Base-by-base conservation (phyloP, 2,888 invertebrate genomes). In the Sinohyriopsis cumingii region DNA sequence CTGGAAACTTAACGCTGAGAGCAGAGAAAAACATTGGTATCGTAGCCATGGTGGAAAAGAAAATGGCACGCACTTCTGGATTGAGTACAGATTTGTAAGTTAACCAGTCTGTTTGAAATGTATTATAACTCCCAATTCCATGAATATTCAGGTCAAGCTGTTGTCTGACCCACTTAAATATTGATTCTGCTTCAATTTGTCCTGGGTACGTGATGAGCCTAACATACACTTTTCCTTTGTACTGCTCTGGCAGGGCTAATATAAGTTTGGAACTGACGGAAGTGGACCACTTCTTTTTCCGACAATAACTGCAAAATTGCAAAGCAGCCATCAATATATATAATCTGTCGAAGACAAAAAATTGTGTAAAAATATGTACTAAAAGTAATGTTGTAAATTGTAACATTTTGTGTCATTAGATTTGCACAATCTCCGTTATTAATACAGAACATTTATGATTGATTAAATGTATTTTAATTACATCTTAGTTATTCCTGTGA, bases 11-110 rank as follows among this genome's bases (percentile, higher is more conserved):
- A 2, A 91, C 91, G 75, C 91, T 91, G 12, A 92, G 85, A 2
- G 91, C 91, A n/a, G 92, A 91, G 66, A 91, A 86, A 80, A 92
- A 91, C 71, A 92, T 85, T 0, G 92, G 92, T 7, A 91, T 89
- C 65, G 89, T 88, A 7, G 87, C 73, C 28, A 91, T 82, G 55
- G 89, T 86, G 12, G 91, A 90, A 60, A 91, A 86, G n/a, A 91
- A 83, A 19, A 92, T 80, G 9, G 91, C 88, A 67, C 89, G 86
- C 4, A 91, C 82, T 74, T 87, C 85, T 9, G 85, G 76, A 59
- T 78, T 77, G 18, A 83, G 64, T 24, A 75, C 69, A 25, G 80
- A 72, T 22, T 80, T 74, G 69, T 84, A 88, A 55, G 68, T 73
- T 55, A 89, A 74, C 90, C 90, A 91, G 24, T 89, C 78, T n/a